Base-by-base conservation (phyloP, 2,113 vertebrate genomes). In the Pluvianellus socialis region DNA sequence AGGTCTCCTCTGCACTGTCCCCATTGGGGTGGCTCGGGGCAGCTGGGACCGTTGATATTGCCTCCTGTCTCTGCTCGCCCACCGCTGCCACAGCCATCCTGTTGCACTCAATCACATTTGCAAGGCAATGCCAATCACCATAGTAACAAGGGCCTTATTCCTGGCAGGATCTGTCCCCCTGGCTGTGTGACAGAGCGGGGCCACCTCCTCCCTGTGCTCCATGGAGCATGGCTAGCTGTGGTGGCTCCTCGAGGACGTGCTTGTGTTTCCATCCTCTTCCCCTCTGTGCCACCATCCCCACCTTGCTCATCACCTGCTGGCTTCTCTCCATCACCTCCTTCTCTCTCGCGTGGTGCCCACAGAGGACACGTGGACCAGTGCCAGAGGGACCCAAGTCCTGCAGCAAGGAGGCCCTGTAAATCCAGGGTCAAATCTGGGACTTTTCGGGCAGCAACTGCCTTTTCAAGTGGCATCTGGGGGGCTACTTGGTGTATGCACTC, bases 221-320 rank as follows among this genome's bases (percentile, higher is more conserved):
- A 8, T 0, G 2, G 38, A 21, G 59, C 22, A 15, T 77, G 26
- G 53, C 33, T 88, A 82, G 33, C 3, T 9, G 6, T 42, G 42
- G 40, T 65, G 56, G 15, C 35, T 55, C 32, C 70, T n/a, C 0
- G 0, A 58, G 73, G 65, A 12, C 11, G 2, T 0, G 0, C 24
- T 10, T 4, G 38, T 30, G 26, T 67, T 28, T 23, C 22, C n/a
- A 8, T 10, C 15, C 23, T 33, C 21, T 14, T 65, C 18, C 28
- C 49, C 18, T 70, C 5, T 4, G 49, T 63, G 58, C 5, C 42
- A 19, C 6, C 33, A 14, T 42, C 40, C 23, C 24, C 26, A 7
- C 10, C 38, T 40, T 45, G n/a, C 15, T 7, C 28, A 6, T 40
- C 21, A 12, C 20, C 19, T 42, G 6, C 66, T 74, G 67, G 18